Base-by-base conservation (phyloP, 2,113 vertebrate genomes). In the Leucosticte australis region DNA sequence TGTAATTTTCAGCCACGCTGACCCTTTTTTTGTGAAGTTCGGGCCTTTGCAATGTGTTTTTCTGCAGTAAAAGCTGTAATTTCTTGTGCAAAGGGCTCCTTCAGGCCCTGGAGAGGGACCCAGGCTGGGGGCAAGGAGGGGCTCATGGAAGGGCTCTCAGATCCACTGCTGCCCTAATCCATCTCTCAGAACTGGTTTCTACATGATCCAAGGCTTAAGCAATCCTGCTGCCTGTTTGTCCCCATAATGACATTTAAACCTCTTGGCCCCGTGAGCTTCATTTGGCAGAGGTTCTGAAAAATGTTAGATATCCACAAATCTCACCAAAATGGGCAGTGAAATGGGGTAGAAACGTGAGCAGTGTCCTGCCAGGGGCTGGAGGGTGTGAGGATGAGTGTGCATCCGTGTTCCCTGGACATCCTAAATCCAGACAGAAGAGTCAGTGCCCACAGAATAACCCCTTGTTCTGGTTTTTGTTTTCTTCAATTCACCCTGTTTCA, bases 201-300 rank as follows among this genome's bases (percentile, higher is more conserved):
- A 8, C 52, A 14, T 16, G 44, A 64, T 13, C 35, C 33, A 30
- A 87, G 78, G 28, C 27, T 87, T 55, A 39, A 82, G 65, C 65
- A 75, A 47, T n/a, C 39, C 74, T 53, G 20, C 37, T 71, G 30
- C 41, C 35, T 65, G 13, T 44, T 74, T 57, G 52, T 59, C 56
- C 27, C 24, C 2, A 0, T 30, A 27, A 27, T 14, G 56, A 15
- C 27, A 13, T 75, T 59, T 31, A 64, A 81, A 63, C 39, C 20
- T 28, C 15, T 30, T 7, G 11, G 10, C n/a, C 39, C 19, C 37
- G 8, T 0, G 23, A 71, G 4, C 19, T 47, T 52, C 0, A 0
- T 39, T 42, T 50, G 23, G 46, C 20, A 42, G 77, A 81, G 39
- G 68, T 47, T 83, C 44, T 81, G 42, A 70, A 23, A 41, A 80